phyloP scores from a whole-genome alignment of 2,888 invertebrate genomes.

The Pterostichus niger region DNA sequence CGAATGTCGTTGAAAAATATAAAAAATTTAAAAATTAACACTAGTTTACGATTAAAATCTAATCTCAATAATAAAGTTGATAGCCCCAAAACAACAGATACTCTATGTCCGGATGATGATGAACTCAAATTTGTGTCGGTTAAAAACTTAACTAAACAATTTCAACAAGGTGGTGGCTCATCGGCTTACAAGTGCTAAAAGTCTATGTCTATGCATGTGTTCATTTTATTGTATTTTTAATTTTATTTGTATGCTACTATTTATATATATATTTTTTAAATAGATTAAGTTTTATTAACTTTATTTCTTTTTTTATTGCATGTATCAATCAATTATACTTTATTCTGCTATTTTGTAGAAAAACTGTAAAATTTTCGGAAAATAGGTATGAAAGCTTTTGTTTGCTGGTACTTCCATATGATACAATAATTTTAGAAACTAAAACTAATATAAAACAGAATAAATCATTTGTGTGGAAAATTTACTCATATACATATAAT shows the following conservation, averaged over 20 bases:
- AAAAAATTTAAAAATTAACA: constrained; percentile 71
- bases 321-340: constrained; percentile 8
- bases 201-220: constrained; percentile 24
- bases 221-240: constrained; percentile 37
- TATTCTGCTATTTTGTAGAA: constrained; percentile 6
- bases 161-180: constrained; percentile 65
- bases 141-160: constrained; percentile 71
- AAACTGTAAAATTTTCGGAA: neutral
- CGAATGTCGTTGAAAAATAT: constrained; percentile 73
- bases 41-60: constrained; percentile 68
- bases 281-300: neutral
- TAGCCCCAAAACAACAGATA: constrained; percentile 67
- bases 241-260: constrained; percentile 6
- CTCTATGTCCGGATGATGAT: constrained; percentile 67
- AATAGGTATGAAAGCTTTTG: neutral
- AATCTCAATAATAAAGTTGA: constrained; percentile 47
- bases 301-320: constrained; percentile 36
- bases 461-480: no score
- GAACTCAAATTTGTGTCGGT: constrained; percentile 69
- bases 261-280: constrained; percentile 10
- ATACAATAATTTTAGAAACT: no score
- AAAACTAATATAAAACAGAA: no score
- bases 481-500: neutral
- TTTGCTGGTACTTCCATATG: no score
- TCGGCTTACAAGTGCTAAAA: constrained; percentile 25